Evolutionary conservation across 2,888 invertebrate genomes (phyloP).

Genomic region (Dexiosoma caninum): DNA sequence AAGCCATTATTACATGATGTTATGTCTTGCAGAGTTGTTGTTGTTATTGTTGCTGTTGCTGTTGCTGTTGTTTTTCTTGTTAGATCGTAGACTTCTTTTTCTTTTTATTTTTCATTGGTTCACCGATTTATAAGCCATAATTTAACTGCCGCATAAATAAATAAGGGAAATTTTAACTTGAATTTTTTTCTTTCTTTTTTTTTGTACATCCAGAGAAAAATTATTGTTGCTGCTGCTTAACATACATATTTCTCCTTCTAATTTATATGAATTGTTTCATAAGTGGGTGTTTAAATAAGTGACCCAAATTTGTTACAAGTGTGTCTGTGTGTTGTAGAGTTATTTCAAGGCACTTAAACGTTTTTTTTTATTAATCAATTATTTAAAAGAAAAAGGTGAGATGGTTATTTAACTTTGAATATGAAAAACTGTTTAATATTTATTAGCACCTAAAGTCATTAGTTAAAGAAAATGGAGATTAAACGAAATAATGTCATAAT

Average conservation of each 20-base stretch:
- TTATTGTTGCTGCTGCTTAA: neutral
- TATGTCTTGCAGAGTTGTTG: constrained; percentile 36
- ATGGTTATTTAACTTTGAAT: too few species aligned
- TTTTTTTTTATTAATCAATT: neutral
- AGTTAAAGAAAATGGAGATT: too few species aligned
- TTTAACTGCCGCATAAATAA: constrained; percentile 27
- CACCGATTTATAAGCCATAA: constrained; percentile 28
- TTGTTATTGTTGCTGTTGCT: constrained; percentile 8
- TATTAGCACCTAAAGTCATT: too few species aligned
- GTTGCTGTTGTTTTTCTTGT: constrained; percentile 12
- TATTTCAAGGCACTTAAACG: neutral
- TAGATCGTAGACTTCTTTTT: constrained; percentile 37
- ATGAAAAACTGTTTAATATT: too few species aligned
- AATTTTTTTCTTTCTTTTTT: neutral
- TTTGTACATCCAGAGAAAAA: neutral
- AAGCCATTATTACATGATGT: constrained; percentile 63
- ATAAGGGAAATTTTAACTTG: constrained; percentile 16
- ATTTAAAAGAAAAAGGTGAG: neutral
- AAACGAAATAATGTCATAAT: too few species aligned
- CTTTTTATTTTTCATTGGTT: neutral
- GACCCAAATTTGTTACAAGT: neutral
- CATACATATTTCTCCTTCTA: neutral
- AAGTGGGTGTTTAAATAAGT: constrained; percentile 20
- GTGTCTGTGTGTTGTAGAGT: neutral
- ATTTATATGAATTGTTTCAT: neutral